phyloP scores from a whole-genome alignment of 35 echinoderm and acorn worm genomes.

The Lytechinus variegatus region DNA sequence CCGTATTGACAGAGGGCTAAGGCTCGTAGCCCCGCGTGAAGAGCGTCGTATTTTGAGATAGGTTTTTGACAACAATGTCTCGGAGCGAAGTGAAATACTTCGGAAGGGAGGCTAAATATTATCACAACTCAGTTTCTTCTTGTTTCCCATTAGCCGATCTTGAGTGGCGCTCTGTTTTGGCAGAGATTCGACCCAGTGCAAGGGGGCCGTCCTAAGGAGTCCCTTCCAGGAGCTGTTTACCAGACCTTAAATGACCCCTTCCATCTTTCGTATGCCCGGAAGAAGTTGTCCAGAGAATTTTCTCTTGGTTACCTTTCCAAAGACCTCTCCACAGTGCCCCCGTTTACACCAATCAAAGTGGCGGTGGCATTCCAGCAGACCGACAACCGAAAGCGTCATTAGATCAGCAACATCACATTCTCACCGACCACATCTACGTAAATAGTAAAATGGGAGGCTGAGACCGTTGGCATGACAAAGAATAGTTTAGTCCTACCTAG shows the following conservation, averaged over 20 bases:
- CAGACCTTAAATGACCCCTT: not conserved
- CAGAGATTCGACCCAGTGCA: constrained; percentile 13
- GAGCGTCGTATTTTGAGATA: constrained; percentile 16
- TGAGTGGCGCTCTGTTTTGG: constrained; percentile 24
- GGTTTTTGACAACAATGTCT: constrained; percentile 36
- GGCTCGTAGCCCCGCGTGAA: constrained; percentile 25
- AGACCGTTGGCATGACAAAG: too few species aligned
- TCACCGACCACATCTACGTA: too few species aligned
- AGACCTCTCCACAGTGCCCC: not conserved
- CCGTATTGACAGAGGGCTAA: constrained; percentile 22
- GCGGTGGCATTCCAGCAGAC: not conserved
- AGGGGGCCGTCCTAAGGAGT: not conserved
- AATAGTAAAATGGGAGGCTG: too few species aligned
- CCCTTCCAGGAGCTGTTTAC: not conserved
- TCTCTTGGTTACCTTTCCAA: not conserved
- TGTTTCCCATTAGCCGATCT: constrained; percentile 10
- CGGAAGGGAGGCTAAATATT: constrained; percentile 26
- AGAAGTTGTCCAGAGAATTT: not conserved
- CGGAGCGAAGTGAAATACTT: constrained; percentile 28
- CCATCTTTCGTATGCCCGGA: not conserved
- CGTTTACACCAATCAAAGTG: not conserved
- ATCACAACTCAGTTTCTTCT: constrained; percentile 42
- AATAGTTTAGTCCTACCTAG: too few species aligned
- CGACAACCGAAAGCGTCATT: not conserved
- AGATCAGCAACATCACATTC: too few species aligned